Conservation (phyloP, 2,888 invertebrate species). For the Eucriotettix oculatus region DNA sequence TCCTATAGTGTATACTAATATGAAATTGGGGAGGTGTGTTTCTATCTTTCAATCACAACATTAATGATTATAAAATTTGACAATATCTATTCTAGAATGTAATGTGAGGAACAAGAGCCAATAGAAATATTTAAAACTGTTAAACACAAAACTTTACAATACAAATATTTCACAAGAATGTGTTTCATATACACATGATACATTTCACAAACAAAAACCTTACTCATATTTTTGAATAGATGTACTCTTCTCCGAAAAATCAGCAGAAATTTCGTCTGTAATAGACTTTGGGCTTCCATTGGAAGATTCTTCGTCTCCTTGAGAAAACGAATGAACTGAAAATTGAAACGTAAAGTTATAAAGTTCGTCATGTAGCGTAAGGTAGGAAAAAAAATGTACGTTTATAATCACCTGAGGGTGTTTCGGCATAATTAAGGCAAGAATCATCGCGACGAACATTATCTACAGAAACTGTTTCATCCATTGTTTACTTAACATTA, state of each 20-base stretch:
- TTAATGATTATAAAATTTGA: no score
- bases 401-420: no score
- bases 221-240: conserved; percentile 13
- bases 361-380: no score
- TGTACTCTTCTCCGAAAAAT: conserved; percentile 11
- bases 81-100: no score
- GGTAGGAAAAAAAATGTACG: no score
- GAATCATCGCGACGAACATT: no score
- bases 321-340: not conserved
- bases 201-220: not conserved
- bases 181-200: not conserved
- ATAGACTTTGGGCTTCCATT: conserved; percentile 7
- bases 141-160: not conserved
- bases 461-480: no score
- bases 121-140: not conserved
- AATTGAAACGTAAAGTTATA: not conserved
- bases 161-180: not conserved
- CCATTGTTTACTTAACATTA: no score
- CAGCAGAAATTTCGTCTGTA: conserved; percentile 9
- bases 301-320: not conserved
- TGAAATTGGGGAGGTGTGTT: no score
- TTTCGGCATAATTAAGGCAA: no score
- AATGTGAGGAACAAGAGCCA: not conserved
- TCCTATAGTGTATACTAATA: no score
- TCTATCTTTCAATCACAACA: no score